Percentiles rank a stretch among this genome's conserved stretches.
phyloP scores from a whole-genome alignment of 64 coral and sea anemone genomes.

The Orbicella faveolata region DNA sequence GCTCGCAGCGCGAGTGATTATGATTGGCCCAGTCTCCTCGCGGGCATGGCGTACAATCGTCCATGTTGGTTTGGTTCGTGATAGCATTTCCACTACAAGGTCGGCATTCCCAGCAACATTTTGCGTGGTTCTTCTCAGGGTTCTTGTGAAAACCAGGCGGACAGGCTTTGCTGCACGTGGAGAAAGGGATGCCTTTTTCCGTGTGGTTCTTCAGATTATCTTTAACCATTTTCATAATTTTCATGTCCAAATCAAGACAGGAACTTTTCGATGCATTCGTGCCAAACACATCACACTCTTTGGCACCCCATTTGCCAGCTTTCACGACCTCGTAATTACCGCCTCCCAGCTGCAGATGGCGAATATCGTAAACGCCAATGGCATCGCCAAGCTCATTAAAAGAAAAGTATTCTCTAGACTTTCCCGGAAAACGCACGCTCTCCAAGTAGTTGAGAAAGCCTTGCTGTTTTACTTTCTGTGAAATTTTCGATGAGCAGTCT shows the following conservation, averaged over 20 bases:
- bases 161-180: constrained; percentile 63
- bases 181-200: constrained; percentile 36
- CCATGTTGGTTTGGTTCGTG: constrained; percentile 57
- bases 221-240: not conserved
- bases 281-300: constrained; percentile 14
- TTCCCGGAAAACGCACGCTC: constrained; percentile 66
- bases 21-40: constrained; percentile 60
- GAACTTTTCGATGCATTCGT: not conserved
- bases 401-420: constrained; percentile 63
- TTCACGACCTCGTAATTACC: constrained; percentile 60
- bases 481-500: constrained; percentile 49
- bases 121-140: constrained; percentile 35
- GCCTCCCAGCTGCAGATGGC: constrained; percentile 56
- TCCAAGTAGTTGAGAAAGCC: constrained; percentile 60
- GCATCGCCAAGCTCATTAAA: constrained; percentile 74
- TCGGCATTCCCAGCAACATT: constrained; percentile 82
- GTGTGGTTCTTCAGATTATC: constrained; percentile 28
- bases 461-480: constrained; percentile 12
- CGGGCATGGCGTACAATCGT: constrained; percentile 65
- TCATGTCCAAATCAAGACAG: constrained; percentile 9
- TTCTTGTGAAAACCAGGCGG: constrained; percentile 66
- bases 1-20: constrained; percentile 62
- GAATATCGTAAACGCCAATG: constrained; percentile 78
- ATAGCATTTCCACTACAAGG: constrained; percentile 53
- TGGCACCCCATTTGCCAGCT: constrained; percentile 63